These are phyloP conservation scores for Oryzias dopingdopingensis DNA, from an alignment of 2,797 vertebrate species.

Conservation along the genomic window DNA sequence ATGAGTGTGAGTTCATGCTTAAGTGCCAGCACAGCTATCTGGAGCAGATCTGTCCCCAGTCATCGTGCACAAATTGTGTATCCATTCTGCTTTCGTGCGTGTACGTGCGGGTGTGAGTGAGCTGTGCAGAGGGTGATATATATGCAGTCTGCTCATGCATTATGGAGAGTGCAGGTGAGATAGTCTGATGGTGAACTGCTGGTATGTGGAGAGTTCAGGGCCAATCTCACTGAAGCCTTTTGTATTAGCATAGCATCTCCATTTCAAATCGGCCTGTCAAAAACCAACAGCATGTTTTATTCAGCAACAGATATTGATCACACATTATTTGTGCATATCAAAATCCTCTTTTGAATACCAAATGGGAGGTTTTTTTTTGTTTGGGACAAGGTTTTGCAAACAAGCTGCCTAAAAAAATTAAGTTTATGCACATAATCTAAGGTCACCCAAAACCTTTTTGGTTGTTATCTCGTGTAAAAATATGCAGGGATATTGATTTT, in stretches of 20 bases:
- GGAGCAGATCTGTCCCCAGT: constrained; percentile 8
- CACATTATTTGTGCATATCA: constrained; percentile 59
- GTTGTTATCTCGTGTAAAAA: constrained; percentile 20
- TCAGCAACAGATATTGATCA: constrained; percentile 74
- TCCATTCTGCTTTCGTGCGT: constrained; percentile 8
- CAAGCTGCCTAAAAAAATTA: constrained; percentile 24
- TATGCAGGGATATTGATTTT: constrained; percentile 28
- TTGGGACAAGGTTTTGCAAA: constrained; percentile 31
- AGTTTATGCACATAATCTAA: constrained; percentile 36
- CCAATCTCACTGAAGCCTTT: constrained; percentile 72
- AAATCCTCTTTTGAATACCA: constrained; percentile 54
- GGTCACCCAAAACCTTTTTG: constrained; percentile 26
- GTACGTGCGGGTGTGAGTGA: constrained; percentile 20
- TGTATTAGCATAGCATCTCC: constrained; percentile 73
- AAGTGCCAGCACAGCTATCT: constrained; percentile 11
- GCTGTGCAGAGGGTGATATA: constrained; percentile 57
- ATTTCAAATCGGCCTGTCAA: constrained; percentile 71
- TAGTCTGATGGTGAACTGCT: constrained; percentile 67
- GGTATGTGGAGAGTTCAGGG: constrained; percentile 71
- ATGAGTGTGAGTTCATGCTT: constrained; percentile 2
- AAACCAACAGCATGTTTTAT: constrained; percentile 68
- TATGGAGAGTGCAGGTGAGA: constrained; percentile 75
- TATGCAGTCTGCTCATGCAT: constrained; percentile 74
- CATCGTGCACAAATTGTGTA: constrained; percentile 26
- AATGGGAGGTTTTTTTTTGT: constrained; percentile 48